These are phyloP conservation scores for Onthophagus sagittarius DNA, from an alignment of 2,888 invertebrate species.

Conservation along the genomic window DNA sequence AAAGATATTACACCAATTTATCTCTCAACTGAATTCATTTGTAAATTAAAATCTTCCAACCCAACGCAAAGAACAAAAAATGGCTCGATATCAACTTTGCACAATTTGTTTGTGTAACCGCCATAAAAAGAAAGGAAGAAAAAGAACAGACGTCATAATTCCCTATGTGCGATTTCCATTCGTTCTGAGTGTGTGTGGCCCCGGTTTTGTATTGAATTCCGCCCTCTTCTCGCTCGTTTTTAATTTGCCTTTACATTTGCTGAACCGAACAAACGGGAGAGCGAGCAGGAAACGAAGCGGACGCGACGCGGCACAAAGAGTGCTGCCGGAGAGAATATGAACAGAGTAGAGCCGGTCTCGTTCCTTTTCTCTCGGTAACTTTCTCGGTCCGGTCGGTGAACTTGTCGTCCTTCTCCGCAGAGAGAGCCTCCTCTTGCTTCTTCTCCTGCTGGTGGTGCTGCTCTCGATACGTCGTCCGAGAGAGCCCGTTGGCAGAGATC, in stretches of 20 bases:
- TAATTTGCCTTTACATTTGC: constrained; percentile 4
- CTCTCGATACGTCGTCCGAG: background rate
- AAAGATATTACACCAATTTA: background rate
- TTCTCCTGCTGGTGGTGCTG: background rate
- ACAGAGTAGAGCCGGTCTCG: background rate
- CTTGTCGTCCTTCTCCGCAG: background rate
- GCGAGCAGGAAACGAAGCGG: background rate
- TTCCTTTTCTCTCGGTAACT: background rate
- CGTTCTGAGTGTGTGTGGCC: background rate
- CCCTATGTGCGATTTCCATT: background rate
- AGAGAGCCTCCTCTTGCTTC: background rate
- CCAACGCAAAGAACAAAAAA: background rate
- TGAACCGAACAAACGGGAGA: background rate
- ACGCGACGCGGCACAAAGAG: background rate
- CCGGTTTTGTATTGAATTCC: constrained; percentile 18
- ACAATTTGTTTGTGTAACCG: background rate
- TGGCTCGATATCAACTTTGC: background rate
- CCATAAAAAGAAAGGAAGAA: background rate
- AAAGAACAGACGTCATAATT: background rate
- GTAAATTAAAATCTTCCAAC: too few species aligned
- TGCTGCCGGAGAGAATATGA: background rate
- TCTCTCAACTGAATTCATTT: too few species aligned
- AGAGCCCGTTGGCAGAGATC: background rate
- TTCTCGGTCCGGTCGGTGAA: constrained; percentile 5
- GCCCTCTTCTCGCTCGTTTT: background rate